Conservation (phyloP, 64 coral and sea anemone species). For the Montipora foliosa region DNA sequence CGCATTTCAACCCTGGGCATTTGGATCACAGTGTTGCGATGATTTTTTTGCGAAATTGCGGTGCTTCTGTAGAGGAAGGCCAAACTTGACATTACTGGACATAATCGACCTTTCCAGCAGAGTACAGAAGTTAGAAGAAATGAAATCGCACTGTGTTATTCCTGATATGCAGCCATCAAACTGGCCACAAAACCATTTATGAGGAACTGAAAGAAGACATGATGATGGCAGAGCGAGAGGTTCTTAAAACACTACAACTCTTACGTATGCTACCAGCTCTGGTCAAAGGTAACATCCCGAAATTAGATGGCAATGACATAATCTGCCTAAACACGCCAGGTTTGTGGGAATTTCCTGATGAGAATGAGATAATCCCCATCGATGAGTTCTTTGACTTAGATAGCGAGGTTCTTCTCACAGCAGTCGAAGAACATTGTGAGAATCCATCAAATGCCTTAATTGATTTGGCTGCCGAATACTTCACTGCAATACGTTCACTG, state of each 20-base stretch:
- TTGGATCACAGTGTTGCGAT: slow-evolving; percentile 55
- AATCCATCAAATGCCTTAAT: too few species aligned
- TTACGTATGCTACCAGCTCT: slow-evolving; percentile 13
- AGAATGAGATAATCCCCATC: not conserved
- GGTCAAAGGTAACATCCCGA: too few species aligned
- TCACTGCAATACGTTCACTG: too few species aligned
- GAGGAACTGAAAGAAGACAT: not conserved
- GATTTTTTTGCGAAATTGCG: slow-evolving; percentile 47
- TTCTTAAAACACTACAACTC: not conserved
- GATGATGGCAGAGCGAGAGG: not conserved
- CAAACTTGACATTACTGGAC: slow-evolving; percentile 51
- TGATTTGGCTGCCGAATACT: too few species aligned
- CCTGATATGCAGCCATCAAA: not conserved
- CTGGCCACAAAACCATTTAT: slow-evolving; percentile 17
- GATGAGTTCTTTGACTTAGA: slow-evolving; percentile 4
- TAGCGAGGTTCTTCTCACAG: not conserved
- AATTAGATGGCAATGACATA: too few species aligned
- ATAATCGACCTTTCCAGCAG: slow-evolving; percentile 34
- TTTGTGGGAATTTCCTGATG: not conserved
- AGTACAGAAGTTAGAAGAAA: slow-evolving; percentile 42
- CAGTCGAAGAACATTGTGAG: not conserved
- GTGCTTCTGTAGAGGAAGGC: slow-evolving; percentile 48
- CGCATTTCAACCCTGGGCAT: slow-evolving; percentile 27
- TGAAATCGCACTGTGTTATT: not conserved
- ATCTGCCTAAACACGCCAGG: too few species aligned